phyloP scores from a whole-genome alignment of 1,140 invertebrate species.

The Nasonia giraulti region DNA sequence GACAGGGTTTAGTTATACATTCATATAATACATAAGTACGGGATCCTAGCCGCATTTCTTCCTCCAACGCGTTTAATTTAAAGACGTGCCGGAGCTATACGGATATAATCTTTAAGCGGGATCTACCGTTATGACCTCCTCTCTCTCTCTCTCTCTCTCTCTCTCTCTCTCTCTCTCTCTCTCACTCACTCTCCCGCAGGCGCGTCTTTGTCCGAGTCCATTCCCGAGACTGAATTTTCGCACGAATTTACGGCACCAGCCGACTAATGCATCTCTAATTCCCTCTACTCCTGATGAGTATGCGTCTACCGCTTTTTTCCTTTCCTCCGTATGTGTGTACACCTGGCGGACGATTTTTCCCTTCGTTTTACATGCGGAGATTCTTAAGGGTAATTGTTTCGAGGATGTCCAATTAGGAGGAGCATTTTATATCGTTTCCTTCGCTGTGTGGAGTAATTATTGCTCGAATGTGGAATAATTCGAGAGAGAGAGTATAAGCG shows the following conservation, averaged over 20 bases:
- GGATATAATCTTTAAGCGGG: not conserved
- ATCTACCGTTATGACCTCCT: constrained; percentile 19
- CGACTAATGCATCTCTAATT: not conserved
- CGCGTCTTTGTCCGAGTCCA: constrained; percentile 11
- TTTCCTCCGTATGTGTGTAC: not conserved
- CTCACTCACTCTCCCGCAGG: not conserved
- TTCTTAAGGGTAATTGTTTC: not conserved
- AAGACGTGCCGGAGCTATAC: not conserved
- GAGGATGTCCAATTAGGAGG: not conserved
- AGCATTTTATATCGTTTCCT: not conserved
- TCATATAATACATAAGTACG: not conserved
- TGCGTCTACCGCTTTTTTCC: not conserved
- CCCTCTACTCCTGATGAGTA: not conserved
- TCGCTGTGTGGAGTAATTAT: not conserved
- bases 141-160: not conserved
- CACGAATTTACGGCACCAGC: constrained; percentile 41
- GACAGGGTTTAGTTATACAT: not conserved
- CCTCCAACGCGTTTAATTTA: not conserved
- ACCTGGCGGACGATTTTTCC: not conserved
- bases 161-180: not conserved
- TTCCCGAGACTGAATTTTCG: constrained; percentile 35
- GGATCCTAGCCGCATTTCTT: not conserved
- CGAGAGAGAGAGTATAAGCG: not conserved
- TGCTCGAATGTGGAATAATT: not conserved
- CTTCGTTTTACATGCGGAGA: not conserved